Percentiles rank a stretch among this genome's conserved stretches.
These are phyloP conservation scores for Aethina tumida DNA, from an alignment of 1,140 invertebrate species.

Conservation along the genomic window DNA sequence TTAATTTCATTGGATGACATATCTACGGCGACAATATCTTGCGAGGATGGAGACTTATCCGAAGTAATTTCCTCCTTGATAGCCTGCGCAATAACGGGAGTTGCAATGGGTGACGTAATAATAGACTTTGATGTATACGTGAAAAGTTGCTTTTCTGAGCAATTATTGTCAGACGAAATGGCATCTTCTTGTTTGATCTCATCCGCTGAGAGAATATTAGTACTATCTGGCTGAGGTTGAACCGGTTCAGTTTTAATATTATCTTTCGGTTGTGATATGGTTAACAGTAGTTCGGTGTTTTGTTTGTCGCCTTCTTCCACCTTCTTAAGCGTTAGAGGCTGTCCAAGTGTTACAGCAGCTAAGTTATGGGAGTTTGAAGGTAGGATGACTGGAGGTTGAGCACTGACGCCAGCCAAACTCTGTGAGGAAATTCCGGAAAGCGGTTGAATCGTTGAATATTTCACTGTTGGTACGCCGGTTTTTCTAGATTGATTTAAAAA, in stretches of 20 bases:
- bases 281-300: conserved; percentile 29
- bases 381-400: conserved; percentile 29
- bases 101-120: conserved; percentile 26
- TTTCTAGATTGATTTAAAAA: conserved; percentile 41
- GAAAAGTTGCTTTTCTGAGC: conserved; percentile 19
- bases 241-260: conserved; percentile 15
- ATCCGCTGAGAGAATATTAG: conserved; percentile 20
- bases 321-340: conserved; percentile 33
- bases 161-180: conserved; percentile 9
- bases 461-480: conserved; percentile 39
- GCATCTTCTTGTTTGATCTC: conserved; percentile 23
- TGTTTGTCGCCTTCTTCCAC: conserved; percentile 24
- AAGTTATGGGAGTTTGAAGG: conserved; percentile 28
- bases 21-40: conserved; percentile 21
- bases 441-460: conserved; percentile 38
- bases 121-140: conserved; percentile 24
- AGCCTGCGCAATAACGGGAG: conserved; percentile 32
- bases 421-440: conserved; percentile 35
- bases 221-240: conserved; percentile 29
- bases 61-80: conserved; percentile 18
- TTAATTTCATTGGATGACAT: conserved; percentile 14
- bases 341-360: conserved; percentile 29
- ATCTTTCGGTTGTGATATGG: conserved; percentile 30
- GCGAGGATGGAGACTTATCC: conserved; percentile 6
- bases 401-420: conserved; percentile 26